Conservation (phyloP, 2,797 vertebrate species). For the Glyptemys insculpta region DNA sequence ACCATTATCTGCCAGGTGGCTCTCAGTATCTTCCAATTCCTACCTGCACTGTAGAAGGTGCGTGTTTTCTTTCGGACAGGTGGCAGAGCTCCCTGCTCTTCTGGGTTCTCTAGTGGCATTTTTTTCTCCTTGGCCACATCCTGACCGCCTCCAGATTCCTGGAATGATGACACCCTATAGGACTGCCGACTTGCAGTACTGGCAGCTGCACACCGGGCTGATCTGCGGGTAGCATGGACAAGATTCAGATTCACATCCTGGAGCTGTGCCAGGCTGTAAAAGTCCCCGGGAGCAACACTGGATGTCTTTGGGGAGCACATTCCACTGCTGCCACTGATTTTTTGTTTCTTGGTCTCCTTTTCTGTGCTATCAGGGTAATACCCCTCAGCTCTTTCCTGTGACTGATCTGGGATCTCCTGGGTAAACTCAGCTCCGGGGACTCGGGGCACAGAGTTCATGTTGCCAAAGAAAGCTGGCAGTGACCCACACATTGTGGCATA, state of each 20-base stretch:
- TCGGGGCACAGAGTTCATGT: rapidly evolving
- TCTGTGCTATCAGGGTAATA: not conserved
- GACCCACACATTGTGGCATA: not conserved
- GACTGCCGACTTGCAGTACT: not conserved
- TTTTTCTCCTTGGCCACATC: slow-evolving; percentile 24
- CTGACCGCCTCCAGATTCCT: not conserved
- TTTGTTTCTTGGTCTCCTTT: slow-evolving; percentile 11
- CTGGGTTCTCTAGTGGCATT: slow-evolving; percentile 1
- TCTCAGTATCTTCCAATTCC: not conserved
- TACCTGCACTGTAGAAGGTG: slow-evolving; percentile 92
- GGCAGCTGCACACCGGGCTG: not conserved
- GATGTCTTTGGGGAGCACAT: rapidly evolving
- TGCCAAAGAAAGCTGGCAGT: not conserved
- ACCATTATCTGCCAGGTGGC: not conserved
- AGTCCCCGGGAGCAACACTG: not conserved
- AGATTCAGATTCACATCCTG: not conserved
- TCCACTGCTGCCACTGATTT: rapidly evolving
- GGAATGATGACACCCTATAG: not conserved
- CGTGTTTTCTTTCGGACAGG: slow-evolving; percentile 91
- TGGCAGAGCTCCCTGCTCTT: slow-evolving; percentile 58
- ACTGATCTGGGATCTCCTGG: not conserved
- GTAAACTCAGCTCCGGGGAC: not conserved
- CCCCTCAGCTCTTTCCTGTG: not conserved
- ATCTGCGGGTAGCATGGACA: rapidly evolving
- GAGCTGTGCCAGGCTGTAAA: not conserved